Evolutionary conservation across 1,140 invertebrate species (phyloP).

Genomic region (Drosophila cardini): DNA sequence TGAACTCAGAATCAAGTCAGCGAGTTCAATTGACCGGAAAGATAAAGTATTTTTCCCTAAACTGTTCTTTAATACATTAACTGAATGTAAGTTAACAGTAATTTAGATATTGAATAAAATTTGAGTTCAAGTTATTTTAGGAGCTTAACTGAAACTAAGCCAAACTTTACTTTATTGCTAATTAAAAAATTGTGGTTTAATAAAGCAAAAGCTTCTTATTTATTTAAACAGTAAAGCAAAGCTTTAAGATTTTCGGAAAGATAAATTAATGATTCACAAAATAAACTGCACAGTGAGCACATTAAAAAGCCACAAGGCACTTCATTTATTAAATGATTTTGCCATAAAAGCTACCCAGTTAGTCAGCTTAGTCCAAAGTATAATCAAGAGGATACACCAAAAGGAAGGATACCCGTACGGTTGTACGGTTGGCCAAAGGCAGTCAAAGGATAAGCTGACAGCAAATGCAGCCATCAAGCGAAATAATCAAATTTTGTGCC

Average conservation of each 20-base stretch:
- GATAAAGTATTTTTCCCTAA: too few species aligned
- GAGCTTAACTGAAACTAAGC: too few species aligned
- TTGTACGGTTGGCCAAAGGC: constrained; percentile 2
- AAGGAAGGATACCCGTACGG: neutral
- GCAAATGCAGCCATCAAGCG: constrained; percentile 59
- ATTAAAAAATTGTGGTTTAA: neutral
- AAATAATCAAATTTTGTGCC: constrained; percentile 65
- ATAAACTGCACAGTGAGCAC: constrained; percentile 41
- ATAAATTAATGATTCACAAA: constrained; percentile 34
- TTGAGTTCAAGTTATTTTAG: too few species aligned
- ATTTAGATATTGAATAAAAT: too few species aligned
- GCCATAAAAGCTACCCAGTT: constrained; percentile 28
- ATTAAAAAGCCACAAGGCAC: constrained; percentile 51
- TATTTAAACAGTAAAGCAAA: neutral
- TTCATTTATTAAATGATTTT: constrained; percentile 56
- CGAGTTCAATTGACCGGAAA: too few species aligned
- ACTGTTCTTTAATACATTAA: too few species aligned
- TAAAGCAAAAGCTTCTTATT: too few species aligned
- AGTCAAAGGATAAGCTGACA: constrained; percentile 51
- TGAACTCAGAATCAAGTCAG: too few species aligned
- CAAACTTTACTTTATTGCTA: neutral
- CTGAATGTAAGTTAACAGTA: too few species aligned
- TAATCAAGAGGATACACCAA: constrained; percentile 31
- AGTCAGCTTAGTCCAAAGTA: neutral
- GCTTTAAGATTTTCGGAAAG: neutral